Evolutionary conservation across 1,140 invertebrate species (phyloP), one percentile per base, ranked within the genome.

Genomic region (Thalassaphorura encarpata): DNA sequence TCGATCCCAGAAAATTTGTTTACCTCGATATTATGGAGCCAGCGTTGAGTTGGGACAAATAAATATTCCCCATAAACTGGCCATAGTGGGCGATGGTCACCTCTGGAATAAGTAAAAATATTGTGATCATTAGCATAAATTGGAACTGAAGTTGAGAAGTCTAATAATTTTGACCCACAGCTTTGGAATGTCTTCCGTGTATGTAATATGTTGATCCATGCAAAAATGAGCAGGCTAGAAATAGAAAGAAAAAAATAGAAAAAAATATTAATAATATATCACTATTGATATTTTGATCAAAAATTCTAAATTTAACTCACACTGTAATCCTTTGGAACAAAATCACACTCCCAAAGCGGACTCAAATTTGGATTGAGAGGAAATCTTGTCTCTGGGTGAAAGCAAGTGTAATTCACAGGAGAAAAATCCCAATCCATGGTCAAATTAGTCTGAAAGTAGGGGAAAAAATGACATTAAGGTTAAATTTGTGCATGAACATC

Each of bases 21-120:
- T 71, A 82, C 80, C 73, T 91, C 88, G 29, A 92, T 71, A 70
- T 78, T 89, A 66, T 90, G 87, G 6, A 92, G 59, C 84, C 87
- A 93, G 64, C 89, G 72, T 69, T 93, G 87, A 48, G 72, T 76
- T 6, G 89, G 89, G 36, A 91, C 55, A 71, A 82, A 92, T 52
- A 72, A 76, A 68, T 92, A 92, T 70, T 87, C 84, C 36, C 89
- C 89, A 72, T 84, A 93, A 42, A 77, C 72, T 11, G 87, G 80
- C 80, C 87, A 89, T 13, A 87, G 70, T 24, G 87, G 85, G 63
- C 88, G 77, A 71, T 89, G 87, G 28, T 78, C 70, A 31, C 87
- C 88, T 73, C 86, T 89, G 66, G 16, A n/a, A 78, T 76, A 62
- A 36, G 16, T 13, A 51, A 51, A 51, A 51, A 8, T 47, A 11